These are phyloP conservation scores for Arothron firmamentum DNA, from an alignment of 2,113 vertebrate genomes.

Conservation along the genomic window DNA sequence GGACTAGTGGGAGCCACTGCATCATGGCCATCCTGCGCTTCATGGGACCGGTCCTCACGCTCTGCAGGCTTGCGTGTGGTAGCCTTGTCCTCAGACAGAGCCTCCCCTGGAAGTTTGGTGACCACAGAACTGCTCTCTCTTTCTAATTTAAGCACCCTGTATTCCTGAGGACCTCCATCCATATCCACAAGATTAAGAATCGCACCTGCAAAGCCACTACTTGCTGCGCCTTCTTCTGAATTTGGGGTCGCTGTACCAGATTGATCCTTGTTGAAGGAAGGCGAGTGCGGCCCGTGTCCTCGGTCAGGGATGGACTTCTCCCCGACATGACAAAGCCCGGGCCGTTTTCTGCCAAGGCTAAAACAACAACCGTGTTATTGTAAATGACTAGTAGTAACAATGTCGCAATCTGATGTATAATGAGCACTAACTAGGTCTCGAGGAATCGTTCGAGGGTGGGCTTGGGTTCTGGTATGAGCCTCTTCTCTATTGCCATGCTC, in stretches of 20 bases:
- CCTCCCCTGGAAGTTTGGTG: conserved; percentile 74
- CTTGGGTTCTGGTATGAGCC: conserved; percentile 89
- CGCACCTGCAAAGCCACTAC: conserved; percentile 91
- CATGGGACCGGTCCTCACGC: conserved; percentile 34
- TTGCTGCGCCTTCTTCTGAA: conserved; percentile 83
- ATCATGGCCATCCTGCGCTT: conserved; percentile 66
- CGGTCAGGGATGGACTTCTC: conserved; percentile 73
- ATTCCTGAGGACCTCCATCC: conserved; percentile 92
- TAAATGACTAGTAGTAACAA: background rate
- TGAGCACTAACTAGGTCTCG: conserved; percentile 82
- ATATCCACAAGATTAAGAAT: conserved; percentile 89
- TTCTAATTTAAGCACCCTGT: conserved; percentile 95
- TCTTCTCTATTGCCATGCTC: conserved; percentile 93
- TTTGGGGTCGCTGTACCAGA: conserved; percentile 79
- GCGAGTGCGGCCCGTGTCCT: conserved; percentile 66
- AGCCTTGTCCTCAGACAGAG: conserved; percentile 74
- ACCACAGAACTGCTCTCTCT: conserved; percentile 77
- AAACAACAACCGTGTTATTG: conserved; percentile 29
- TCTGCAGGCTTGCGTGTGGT: conserved; percentile 29
- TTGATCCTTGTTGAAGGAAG: conserved; percentile 82
- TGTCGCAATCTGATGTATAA: background rate
- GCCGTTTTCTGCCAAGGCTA: conserved; percentile 87
- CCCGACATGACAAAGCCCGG: conserved; percentile 70
- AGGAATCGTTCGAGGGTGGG: conserved; percentile 93
- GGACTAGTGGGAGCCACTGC: conserved; percentile 73